These are phyloP conservation scores for Avahi laniger DNA, from an alignment of 2,797 vertebrate species.

Conservation along the genomic window DNA sequence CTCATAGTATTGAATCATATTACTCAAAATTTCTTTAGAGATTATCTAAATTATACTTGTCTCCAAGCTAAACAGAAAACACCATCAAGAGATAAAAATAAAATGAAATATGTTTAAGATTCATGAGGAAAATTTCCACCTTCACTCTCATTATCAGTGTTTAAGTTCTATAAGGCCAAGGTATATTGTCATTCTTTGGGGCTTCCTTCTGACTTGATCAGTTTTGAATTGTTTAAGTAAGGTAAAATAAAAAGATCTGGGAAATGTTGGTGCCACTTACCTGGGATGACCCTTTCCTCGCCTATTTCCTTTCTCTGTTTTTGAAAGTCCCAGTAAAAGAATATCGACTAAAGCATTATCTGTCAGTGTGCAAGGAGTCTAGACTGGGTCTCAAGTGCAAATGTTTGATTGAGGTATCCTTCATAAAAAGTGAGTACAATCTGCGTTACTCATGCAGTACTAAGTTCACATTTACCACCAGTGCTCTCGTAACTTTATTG, in stretches of 20 bases:
- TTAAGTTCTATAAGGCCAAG: background rate
- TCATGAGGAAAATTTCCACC: background rate
- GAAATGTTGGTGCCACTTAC: background rate
- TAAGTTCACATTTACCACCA: background rate
- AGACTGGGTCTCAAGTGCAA: background rate
- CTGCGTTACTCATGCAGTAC: background rate
- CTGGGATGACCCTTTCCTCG: accelerated
- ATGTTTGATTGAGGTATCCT: background rate
- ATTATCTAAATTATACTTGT: background rate
- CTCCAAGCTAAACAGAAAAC: background rate
- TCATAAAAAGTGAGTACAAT: background rate
- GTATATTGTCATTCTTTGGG: background rate
- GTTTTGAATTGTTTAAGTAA: background rate
- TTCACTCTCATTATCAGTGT: background rate
- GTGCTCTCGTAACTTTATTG: accelerated
- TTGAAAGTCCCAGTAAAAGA: background rate
- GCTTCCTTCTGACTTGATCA: background rate
- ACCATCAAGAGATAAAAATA: background rate
- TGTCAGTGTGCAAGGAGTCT: background rate
- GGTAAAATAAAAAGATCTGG: background rate
- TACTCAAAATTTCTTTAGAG: background rate
- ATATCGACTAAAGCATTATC: background rate
- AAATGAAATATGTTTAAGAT: background rate
- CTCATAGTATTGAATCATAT: background rate
- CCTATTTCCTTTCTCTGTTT: background rate